Percentiles rank a stretch among this genome's conserved stretches.
These are phyloP conservation scores for Tuta absoluta DNA, from an alignment of 2,888 invertebrate genomes.

Conservation along the genomic window DNA sequence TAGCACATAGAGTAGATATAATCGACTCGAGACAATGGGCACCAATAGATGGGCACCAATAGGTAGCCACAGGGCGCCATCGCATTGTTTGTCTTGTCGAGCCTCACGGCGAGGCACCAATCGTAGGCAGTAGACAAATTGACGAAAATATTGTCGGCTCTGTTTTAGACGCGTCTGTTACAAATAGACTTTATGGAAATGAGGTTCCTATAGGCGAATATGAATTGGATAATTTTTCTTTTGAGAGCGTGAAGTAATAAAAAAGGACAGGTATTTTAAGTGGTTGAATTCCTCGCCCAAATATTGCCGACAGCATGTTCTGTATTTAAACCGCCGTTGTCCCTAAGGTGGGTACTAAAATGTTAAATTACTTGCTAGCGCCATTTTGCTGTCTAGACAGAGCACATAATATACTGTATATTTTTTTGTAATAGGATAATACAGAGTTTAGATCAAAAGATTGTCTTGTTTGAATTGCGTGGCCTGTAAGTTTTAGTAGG, in stretches of 20 bases:
- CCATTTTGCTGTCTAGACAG: slow-evolving; percentile 3
- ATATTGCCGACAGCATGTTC: background rate
- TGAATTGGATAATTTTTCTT: slow-evolving; percentile 1
- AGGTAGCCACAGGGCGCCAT: slow-evolving; percentile 64
- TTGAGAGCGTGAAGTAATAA: no score
- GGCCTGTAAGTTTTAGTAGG: no score
- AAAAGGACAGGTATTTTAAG: no score
- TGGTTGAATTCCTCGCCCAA: no score
- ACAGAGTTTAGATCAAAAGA: background rate
- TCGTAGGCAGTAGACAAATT: slow-evolving; percentile 57
- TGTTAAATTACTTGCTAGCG: background rate
- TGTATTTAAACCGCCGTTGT: no score
- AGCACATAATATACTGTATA: background rate
- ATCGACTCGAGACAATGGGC: slow-evolving; percentile 59
- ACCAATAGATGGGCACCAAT: slow-evolving; percentile 37
- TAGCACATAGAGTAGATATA: slow-evolving; percentile 66
- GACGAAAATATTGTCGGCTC: slow-evolving; percentile 58
- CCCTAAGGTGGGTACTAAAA: no score
- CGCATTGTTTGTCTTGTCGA: slow-evolving; percentile 70
- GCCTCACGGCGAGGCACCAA: slow-evolving; percentile 59
- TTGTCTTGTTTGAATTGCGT: no score
- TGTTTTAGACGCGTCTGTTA: slow-evolving; percentile 23
- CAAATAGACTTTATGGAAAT: background rate
- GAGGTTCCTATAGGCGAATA: background rate
- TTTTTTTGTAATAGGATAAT: background rate